Base-by-base conservation (phyloP, 2,113 vertebrate genomes). In the Sorex fumeus region DNA sequence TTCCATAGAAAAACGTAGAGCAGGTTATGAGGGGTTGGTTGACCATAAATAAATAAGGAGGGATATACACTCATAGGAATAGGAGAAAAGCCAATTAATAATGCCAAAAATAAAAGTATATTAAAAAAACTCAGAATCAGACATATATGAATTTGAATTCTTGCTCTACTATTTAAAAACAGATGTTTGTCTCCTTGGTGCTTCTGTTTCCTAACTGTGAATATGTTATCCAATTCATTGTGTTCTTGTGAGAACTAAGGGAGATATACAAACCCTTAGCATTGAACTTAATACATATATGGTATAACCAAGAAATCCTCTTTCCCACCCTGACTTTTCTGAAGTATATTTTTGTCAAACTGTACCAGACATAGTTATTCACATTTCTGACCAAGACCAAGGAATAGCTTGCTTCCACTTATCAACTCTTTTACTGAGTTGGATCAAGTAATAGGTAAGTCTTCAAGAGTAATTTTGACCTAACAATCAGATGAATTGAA, bases 11-110 rank as follows among this genome's bases (percentile, higher is more conserved):
- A 85, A 94, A 90, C 62, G 64, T 60, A 90, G 93, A 86, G n/a
- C 23, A 86, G n/a, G 57, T 77, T 76, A 82, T 30, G 71, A 80
- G 34, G 72, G 16, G 21, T 72, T 82, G 53, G 50, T 70, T 91
- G 64, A 53, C 72, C n/a, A 86, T 91, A 93, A 92, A 91, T 86
- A 90, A 91, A 87, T 83, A 88, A 91, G 9, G 57, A 93, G 87
- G n/a, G 23, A 15, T n/a, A 74, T n/a, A 70, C 2, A 82, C 47
- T 86, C 28, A 30, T 3, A 71, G 67, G 79, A 43, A 36, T 11
- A 43, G 32, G 66, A 53, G 76, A 69, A 69, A 85, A 27, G 16
- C n/a, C 4, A 25, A 69, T 60, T 16, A 57, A 30, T 60, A 66
- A 85, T 2, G 47, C 30, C 36, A 76, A 82, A 90, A 71, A 47